Base-by-base conservation (phyloP, 2,113 vertebrate genomes). In the Embiotoca jacksoni region DNA sequence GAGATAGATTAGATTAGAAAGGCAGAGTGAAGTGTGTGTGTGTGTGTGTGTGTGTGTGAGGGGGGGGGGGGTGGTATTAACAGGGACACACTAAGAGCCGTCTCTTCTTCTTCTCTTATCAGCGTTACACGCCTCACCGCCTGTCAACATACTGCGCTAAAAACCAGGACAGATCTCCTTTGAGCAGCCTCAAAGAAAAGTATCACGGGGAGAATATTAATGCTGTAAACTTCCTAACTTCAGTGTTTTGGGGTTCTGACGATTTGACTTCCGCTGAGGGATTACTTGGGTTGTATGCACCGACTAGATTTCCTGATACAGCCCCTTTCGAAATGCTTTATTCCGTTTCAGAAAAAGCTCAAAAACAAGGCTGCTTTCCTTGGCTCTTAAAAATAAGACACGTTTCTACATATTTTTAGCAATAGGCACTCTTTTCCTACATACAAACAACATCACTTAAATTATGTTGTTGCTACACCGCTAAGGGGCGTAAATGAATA, bases 131-230 rank as follows among this genome's bases (percentile, higher is more conserved):
- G 35, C 55, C 31, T 59, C 47, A 36, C 47, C 6, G 15, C 60
- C 47, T 57, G 67, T 82, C 64, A 80, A 80, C 53, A 63, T 35
- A 16, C 32, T 33, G 62, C 72, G 59, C 30, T 75, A 79, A 80
- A 67, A 82, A 70, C 54, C 63, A 49, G 5, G 2, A 60, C 49
- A 61, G 47, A 71, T 80, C 62, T 74, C 35, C 37, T 68, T 56
- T n/a, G 59, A 76, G 65, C 32, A n/a, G 32, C 32, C 23, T 16
- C 33, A 23, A 59, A 75, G 46, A 44, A 57, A 78, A 41, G 63
- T 63, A 60, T 60, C 49, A 68, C 46, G 75, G 39, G n/a, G 31
- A 59, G 61, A 68, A 68, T 61, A 53, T 62, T 65, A 60, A 69
- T 53, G 44, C 62, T 23, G 3, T 68, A 49, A 80, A 85, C 77